Evolutionary conservation across 1,140 invertebrate genomes (phyloP), one percentile per base, ranked within the genome.

Genomic region (Brachionus manjavacas): DNA sequence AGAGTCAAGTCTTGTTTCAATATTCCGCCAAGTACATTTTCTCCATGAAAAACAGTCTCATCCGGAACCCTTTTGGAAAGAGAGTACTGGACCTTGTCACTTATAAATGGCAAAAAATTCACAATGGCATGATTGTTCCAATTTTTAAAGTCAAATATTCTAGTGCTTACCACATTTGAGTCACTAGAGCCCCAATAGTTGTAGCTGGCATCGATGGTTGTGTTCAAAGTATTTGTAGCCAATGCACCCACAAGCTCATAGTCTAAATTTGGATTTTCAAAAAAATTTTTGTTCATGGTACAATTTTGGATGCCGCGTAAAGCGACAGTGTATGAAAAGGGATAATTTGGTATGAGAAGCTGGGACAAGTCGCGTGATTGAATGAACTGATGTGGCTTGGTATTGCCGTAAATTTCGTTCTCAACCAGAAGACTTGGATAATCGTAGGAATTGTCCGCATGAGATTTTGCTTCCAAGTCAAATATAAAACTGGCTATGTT

Each of bases 141-240:
- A 88, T 99, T 97, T 89, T 99, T 96, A 91, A 99, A 98, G 90
- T 99, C 98, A 89, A 99, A 99, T 86, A 99, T 97, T 87, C 93
- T 92, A 68, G 93, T 91, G 85, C 92, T 91, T 35, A 99, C 98
- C 41, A 91, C 89, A 6, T 88, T 88, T 52, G 93, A 91, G 79
- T 94, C 91, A 3, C 84, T 85, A 2, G 86, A 86, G 14, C 96
- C 97, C 97, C 97, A 99, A 94, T 95, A 99, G 89, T 99, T 99
- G 88, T 97, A 93, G 14, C 91, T 92, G 0, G 95, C 95, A 88
- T 99, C 94, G 8, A 99, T 90, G 60, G 91, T 91, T 86, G 95
- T 96, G 85, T 96, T 93, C 0, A 98, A 91, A 84, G 94, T 94
- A 0, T 95, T 86, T 2, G 88, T 86, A 2, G 84, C 86, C 35